Base-by-base conservation (phyloP, 2,113 vertebrate species). In the Miniopterus natalensis region DNA sequence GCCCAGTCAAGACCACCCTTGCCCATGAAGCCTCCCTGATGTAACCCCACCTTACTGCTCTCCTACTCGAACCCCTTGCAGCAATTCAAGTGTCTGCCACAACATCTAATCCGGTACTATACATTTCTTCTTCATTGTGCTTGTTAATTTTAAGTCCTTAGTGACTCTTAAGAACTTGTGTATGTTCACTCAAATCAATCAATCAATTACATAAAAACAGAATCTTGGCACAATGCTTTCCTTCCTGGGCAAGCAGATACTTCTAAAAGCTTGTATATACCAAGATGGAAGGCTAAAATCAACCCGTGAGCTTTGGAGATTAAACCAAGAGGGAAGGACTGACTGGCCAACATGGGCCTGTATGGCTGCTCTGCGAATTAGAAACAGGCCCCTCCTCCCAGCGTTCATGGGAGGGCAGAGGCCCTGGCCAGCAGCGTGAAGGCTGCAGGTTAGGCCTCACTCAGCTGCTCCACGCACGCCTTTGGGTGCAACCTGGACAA, bases 381-480 rank as follows among this genome's bases (percentile, higher is more conserved):
- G 84, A 42, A 45, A 45, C 14, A 51, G 47, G 47, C 40, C 42
- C 51, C 31, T 51, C 57, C 68, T 78, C n/a, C 27, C 42, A 61
- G 84, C 47, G 10, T 29, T 65, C 47, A 8, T 0, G 0, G 0
- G 5, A 53, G 57, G 71, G 20, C 47, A 53, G 36, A 8, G 11
- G 27, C 20, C 53, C 5, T 10, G 47, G 51, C 74, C 49, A 13
- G 65, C 74, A 45, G 17, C n/a, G 25, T 4, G 7, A 17, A 65
- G n/a, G 47, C 65, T 59, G 47, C 31, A 42, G 51, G 31, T 21
- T 45, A 20, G 21, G 27, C n/a, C 66, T 27, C 42, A 7, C 42
- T 86, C 3, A 13, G 59, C 2, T 1, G 5, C 18, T 8, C 15
- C 1, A 8, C 1, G 42, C 20, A 8, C 8, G 15, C 5, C 14